Base-by-base conservation (phyloP, 2,113 vertebrate genomes). In the Serilophus lunatus region DNA sequence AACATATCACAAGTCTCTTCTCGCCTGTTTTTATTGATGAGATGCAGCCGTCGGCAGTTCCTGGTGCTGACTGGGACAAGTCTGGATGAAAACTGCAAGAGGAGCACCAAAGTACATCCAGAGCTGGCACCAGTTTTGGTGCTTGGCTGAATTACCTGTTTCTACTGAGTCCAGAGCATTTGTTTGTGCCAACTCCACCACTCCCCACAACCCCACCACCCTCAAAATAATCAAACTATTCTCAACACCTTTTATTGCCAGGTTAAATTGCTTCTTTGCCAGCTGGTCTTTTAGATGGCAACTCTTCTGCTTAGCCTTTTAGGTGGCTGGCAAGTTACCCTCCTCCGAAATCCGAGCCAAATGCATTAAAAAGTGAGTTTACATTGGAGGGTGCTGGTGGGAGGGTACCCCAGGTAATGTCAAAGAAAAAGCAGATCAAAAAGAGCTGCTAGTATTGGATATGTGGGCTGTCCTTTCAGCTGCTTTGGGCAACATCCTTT, bases 301-400 rank as follows among this genome's bases (percentile, higher is more conserved):
- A 0, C 31, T 90, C 42, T 88, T 86, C 66, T 72, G 66, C 78
- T 42, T 82, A 36, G 59, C 26, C 33, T 89, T 88, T 88, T 69
- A 61, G 88, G 76, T 86, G 84, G 35, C 68, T 86, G 65, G 74
- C 61, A 31, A 26, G 92, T 87, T 14, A 60, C 36, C 13, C 82
- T 70, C 54, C 45, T 80, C 71, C 50, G 50, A 83, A 56, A 81
- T 57, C 79, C 68, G 74, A 81, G 81, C 38, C 76, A 54, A 70
- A 45, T 42, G 54, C 76, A 66, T 92, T 86, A 66, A 92, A 95
- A 90, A 88, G 60, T 86, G 42, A 57, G 93, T 95, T 87, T 91
- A 90, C 81, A 81, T 81, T 50, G 81, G 3, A 2, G 18, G 29
- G 18, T 35, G 45, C 42, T 40, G 26, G 61, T 38, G 42, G 53